A percentile compares a stretch with the other conserved stretches of the same genome.
Conservation (phyloP, 1,140 invertebrate genomes). For the Eriosoma lanigerum region DNA sequence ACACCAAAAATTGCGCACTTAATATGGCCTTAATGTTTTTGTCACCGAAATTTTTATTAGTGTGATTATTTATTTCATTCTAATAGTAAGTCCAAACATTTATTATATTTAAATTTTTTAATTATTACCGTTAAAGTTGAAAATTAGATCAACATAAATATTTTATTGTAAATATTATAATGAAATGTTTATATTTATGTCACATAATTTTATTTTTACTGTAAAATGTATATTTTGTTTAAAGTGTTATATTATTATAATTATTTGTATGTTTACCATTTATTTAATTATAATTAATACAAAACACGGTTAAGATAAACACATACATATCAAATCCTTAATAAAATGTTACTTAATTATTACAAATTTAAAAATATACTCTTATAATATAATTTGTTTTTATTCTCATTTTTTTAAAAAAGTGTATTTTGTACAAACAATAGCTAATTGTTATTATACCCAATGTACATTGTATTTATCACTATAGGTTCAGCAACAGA, state of each 20-base stretch:
- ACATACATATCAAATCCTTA: constrained; percentile 43
- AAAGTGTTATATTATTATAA: neutral
- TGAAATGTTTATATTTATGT: neutral
- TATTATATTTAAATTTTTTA: neutral
- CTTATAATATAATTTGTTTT: neutral
- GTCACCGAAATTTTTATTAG: constrained; percentile 20
- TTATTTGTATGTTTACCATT: constrained; percentile 17
- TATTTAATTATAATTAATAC: constrained; percentile 4
- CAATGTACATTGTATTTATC: too few relatives aligned
- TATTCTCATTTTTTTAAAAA: neutral
- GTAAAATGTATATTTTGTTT: constrained; percentile 37
- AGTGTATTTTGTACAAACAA: too few relatives aligned
- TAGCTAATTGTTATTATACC: too few relatives aligned
- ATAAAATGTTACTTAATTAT: constrained; percentile 44
- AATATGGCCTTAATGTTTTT: constrained; percentile 62
- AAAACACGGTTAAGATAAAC: constrained; percentile 39
- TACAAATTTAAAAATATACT: constrained; percentile 1
- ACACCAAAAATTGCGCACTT: constrained; percentile 72
- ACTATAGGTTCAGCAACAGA: too few relatives aligned
- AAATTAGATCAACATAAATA: constrained; percentile 14
- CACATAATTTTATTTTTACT: constrained; percentile 2
- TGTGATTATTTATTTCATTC: constrained; percentile 29
- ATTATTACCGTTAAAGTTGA: neutral
- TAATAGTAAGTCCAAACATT: constrained; percentile 2
- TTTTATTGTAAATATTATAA: constrained; percentile 23